A percentile compares a stretch with the other conserved stretches of the same genome.
phyloP scores from a whole-genome alignment of 1,140 invertebrate genomes.

The Copidosoma floridanum region DNA sequence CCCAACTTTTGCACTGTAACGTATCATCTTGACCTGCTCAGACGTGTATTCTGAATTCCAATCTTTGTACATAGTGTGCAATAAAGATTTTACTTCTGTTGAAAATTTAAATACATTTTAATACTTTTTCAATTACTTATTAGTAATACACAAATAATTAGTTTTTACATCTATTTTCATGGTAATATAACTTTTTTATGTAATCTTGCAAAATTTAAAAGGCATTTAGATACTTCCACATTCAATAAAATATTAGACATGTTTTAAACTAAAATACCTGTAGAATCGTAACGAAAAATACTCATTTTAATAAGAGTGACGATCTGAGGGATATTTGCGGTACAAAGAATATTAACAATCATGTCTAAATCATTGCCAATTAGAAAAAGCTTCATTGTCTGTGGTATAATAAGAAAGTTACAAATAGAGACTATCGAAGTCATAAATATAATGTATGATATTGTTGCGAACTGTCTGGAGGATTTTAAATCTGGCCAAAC shows the following conservation, averaged over 20 bases:
- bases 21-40: conserved; percentile 11
- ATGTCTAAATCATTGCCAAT: neutral
- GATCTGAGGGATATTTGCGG: neutral
- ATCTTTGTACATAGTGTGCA: conserved; percentile 24
- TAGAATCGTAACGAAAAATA: neutral
- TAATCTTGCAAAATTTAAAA: too few relatives aligned
- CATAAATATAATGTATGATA: neutral
- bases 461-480: neutral
- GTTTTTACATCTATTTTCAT: too few relatives aligned
- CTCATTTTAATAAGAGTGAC: neutral
- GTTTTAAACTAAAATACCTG: neutral
- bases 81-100: too few relatives aligned
- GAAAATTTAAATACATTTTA: too few relatives aligned
- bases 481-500: conserved; percentile 3
- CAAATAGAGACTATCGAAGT: neutral
- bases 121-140: too few relatives aligned
- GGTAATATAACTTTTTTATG: too few relatives aligned
- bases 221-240: too few relatives aligned
- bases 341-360: conserved; percentile 4
- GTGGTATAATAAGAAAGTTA: neutral
- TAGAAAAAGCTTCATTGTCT: neutral
- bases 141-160: too few relatives aligned
- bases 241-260: neutral
- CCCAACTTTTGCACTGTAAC: neutral
- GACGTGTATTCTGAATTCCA: conserved; percentile 20